phyloP scores from a whole-genome alignment of 2,888 invertebrate genomes.

The Endomychus coccineus region DNA sequence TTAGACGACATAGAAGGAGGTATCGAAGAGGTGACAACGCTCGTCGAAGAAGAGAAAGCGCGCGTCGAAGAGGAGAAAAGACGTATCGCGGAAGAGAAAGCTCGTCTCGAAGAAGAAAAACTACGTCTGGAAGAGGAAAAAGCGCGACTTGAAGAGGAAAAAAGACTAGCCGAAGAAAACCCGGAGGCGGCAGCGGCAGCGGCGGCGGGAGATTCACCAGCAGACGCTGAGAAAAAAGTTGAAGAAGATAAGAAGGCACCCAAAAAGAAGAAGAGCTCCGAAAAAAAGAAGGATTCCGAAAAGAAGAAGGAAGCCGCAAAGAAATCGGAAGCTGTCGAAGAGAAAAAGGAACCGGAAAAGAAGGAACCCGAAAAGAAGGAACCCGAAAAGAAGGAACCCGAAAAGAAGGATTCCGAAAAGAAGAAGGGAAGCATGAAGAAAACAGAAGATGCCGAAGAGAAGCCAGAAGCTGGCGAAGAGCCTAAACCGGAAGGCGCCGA shows the following conservation, averaged over 20 bases:
- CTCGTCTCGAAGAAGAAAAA: not conserved
- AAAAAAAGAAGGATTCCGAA: too few species aligned
- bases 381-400: too few species aligned
- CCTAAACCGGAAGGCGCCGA: conserved; percentile 12
- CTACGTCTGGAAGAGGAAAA: not conserved
- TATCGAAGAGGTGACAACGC: conserved; percentile 14
- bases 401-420: conserved; percentile 19
- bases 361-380: too few species aligned
- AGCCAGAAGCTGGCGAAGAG: conserved; percentile 26
- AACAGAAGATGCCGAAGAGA: conserved; percentile 4
- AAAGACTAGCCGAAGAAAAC: not conserved
- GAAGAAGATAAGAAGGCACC: conserved; percentile 2
- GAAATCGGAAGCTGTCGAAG: conserved; percentile 3
- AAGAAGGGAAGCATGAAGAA: conserved; percentile 16
- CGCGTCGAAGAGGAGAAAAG: conserved; percentile 13
- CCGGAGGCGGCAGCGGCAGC: not conserved
- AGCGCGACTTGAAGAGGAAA: not conserved
- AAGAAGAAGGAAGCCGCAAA: too few species aligned
- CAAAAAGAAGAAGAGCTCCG: conserved; percentile 5
- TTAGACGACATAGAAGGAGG: not conserved
- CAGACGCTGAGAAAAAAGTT: too few species aligned
- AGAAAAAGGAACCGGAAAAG: too few species aligned
- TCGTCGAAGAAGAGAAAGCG: conserved; percentile 22
- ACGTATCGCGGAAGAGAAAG: not conserved
- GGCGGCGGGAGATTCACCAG: conserved; percentile 7